A percentile compares a stretch with the other conserved stretches of the same genome.
Evolutionary conservation across 2,888 invertebrate species (phyloP).

Genomic region (Lycocerus yunnanus): DNA sequence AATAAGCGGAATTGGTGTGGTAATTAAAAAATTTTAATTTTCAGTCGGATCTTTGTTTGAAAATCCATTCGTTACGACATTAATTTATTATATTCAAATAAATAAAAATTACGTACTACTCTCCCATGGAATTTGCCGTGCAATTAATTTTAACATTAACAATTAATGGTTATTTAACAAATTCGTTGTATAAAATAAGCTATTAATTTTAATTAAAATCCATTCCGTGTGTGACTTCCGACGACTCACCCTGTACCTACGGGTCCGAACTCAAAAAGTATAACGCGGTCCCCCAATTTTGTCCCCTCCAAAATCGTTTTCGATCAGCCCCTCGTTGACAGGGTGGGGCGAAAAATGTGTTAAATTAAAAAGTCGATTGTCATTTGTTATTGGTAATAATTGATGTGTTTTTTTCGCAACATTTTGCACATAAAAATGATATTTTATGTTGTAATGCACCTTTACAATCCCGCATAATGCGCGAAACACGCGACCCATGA

Average conservation of each 20-base stretch:
- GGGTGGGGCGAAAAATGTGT: background rate
- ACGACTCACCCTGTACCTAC: no score
- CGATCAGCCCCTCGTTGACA: no score
- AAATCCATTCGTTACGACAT: background rate
- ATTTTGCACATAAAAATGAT: slow-evolving; percentile 9
- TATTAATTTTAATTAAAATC: background rate
- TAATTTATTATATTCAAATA: background rate
- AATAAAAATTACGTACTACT: background rate
- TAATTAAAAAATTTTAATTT: background rate
- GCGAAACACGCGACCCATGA: slow-evolving; percentile 8
- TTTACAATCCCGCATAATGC: slow-evolving; percentile 15
- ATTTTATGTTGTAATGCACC: slow-evolving; percentile 9
- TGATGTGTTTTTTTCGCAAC: slow-evolving; percentile 3
- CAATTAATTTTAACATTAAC: background rate
- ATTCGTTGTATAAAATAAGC: no score
- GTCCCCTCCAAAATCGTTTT: no score
- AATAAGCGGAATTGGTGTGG: background rate
- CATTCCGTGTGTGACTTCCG: no score
- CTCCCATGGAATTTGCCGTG: background rate
- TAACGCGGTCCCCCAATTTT: no score
- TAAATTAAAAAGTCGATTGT: background rate
- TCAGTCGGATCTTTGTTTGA: background rate
- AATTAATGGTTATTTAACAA: background rate
- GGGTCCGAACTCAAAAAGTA: no score
- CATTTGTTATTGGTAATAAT: background rate